Evolutionary conservation across 2,797 vertebrate genomes (phyloP).

Genomic region (Chelon auratus): DNA sequence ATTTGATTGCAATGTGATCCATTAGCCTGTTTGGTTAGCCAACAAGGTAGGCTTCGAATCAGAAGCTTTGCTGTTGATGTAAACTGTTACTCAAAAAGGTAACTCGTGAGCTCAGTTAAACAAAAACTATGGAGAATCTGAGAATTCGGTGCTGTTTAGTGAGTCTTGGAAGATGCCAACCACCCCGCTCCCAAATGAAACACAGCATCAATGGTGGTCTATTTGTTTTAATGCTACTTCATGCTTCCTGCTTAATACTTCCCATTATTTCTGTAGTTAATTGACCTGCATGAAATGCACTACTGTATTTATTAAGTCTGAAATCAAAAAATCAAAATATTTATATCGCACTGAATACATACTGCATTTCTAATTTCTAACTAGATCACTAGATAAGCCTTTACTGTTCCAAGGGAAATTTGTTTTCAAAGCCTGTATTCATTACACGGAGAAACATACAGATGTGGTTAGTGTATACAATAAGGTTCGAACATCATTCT

Average conservation of each 20-base stretch:
- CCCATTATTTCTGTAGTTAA: neutral
- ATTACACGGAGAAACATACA: neutral
- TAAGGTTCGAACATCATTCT: constrained; percentile 7
- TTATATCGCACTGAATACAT: neutral
- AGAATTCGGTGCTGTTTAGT: neutral
- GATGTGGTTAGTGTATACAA: neutral
- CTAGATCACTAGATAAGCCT: neutral
- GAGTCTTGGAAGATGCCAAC: constrained; percentile 13
- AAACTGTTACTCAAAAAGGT: constrained; percentile 30
- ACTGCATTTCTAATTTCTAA: neutral
- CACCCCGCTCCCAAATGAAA: neutral
- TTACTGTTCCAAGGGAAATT: neutral
- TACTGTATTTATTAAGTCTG: no score
- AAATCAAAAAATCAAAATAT: no score
- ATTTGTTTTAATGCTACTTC: constrained; percentile 44
- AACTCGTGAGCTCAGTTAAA: constrained; percentile 18
- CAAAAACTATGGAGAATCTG: constrained; percentile 26
- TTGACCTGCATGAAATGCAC: neutral
- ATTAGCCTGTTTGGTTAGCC: constrained; percentile 63
- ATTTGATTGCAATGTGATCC: constrained; percentile 65
- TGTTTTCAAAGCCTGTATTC: neutral
- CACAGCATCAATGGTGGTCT: neutral
- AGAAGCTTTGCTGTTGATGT: constrained; percentile 35
- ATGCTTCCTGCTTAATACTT: neutral
- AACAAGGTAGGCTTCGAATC: constrained; percentile 55